Percentiles rank a stretch among this genome's conserved stretches.
Conservation (phyloP, 2,113 vertebrate genomes). For the Tursiops truncatus region DNA sequence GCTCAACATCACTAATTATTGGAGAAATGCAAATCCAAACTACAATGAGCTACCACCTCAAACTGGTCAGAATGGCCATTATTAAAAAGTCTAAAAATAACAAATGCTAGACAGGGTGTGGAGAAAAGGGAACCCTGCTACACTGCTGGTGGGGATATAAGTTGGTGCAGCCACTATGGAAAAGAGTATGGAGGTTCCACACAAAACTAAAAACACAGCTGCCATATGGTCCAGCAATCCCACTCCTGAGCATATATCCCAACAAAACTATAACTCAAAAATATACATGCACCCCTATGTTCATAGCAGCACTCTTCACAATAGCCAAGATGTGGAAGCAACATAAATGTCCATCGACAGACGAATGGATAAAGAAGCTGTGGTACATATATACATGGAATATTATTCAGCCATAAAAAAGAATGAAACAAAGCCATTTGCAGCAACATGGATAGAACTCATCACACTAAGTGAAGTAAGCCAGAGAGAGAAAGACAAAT, state of each 20-base stretch:
- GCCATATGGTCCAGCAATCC: accelerated
- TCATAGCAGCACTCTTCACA: neutral
- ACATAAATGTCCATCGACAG: neutral
- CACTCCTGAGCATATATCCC: neutral
- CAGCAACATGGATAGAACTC: neutral
- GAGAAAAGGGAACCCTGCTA: neutral
- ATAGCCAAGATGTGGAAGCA: neutral
- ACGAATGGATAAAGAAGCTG: neutral
- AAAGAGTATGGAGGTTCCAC: neutral
- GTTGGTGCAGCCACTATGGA: neutral
- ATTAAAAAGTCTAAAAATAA: neutral
- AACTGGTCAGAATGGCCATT: neutral
- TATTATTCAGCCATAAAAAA: neutral
- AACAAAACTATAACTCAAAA: neutral
- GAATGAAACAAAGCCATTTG: neutral
- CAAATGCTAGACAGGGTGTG: neutral
- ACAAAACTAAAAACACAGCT: neutral
- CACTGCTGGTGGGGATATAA: neutral
- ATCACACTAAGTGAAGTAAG: neutral
- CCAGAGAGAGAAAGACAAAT: neutral
- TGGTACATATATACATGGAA: neutral
- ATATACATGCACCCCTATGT: neutral
- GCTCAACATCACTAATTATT: neutral
- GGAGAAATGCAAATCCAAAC: neutral
- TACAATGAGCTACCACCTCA: neutral